phyloP scores from a whole-genome alignment of 1,140 invertebrate genomes.

The Phortica variegata region DNA sequence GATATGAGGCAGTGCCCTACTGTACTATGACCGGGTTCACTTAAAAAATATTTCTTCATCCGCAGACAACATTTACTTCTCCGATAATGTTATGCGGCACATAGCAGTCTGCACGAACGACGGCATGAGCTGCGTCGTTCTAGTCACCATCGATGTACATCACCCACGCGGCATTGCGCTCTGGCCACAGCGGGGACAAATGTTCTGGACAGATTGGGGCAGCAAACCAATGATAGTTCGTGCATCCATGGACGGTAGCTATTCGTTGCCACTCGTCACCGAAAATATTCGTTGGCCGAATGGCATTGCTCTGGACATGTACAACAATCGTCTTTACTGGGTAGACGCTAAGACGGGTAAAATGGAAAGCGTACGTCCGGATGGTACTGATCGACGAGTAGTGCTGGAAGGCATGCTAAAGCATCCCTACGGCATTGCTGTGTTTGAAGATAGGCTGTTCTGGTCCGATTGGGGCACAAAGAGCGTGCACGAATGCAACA shows the following conservation, averaged over 20 bases:
- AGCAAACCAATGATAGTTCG: slow-evolving; percentile 69
- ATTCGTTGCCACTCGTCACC: slow-evolving; percentile 63
- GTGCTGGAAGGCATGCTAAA: slow-evolving; percentile 63
- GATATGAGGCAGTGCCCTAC: no score
- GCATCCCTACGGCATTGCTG: slow-evolving; percentile 79
- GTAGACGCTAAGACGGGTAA: slow-evolving; percentile 72
- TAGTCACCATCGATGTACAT: slow-evolving; percentile 62
- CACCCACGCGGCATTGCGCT: slow-evolving; percentile 67
- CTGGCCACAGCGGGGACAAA: slow-evolving; percentile 64
- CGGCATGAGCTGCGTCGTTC: slow-evolving; percentile 64
- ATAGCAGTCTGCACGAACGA: slow-evolving; percentile 74
- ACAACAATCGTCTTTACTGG: slow-evolving; percentile 77
- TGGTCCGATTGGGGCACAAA: slow-evolving; percentile 80
- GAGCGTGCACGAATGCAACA: slow-evolving; percentile 68
- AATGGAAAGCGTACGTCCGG: slow-evolving; percentile 75
- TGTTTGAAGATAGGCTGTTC: slow-evolving; percentile 85
- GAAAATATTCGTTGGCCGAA: slow-evolving; percentile 80
- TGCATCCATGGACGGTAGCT: slow-evolving; percentile 82
- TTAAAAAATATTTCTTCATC: no score
- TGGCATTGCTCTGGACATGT: slow-evolving; percentile 84
- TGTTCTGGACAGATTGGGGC: slow-evolving; percentile 89
- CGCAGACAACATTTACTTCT: slow-evolving; percentile 75
- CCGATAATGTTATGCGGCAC: slow-evolving; percentile 68
- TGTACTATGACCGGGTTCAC: no score
- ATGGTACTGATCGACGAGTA: slow-evolving; percentile 70